A percentile compares a stretch with the other conserved stretches of the same genome.
Conservation (phyloP, 2,113 vertebrate genomes). For the Tricholaema leucomelas region DNA sequence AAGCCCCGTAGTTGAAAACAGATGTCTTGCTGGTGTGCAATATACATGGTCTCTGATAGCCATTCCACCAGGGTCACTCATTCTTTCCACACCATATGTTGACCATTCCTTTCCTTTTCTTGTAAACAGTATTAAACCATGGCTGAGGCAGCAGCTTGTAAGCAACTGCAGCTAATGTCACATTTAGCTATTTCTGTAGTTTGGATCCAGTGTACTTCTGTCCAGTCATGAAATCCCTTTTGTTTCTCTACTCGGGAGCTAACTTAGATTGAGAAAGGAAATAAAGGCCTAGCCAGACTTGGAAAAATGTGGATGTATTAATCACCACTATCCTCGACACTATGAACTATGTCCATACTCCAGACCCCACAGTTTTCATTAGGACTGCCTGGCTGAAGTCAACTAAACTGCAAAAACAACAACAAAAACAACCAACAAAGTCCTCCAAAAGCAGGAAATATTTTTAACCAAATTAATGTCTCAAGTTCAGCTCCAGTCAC, state of each 20-base stretch:
- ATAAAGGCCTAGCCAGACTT: neutral
- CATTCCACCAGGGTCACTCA: slow-evolving; percentile 31
- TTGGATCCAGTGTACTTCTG: neutral
- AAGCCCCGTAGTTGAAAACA: slow-evolving; percentile 35
- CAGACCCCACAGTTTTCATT: neutral
- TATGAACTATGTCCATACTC: neutral
- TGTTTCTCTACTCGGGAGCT: neutral
- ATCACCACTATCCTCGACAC: neutral
- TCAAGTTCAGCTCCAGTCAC: neutral
- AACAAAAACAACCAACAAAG: neutral
- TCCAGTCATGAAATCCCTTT: neutral
- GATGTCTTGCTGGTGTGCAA: slow-evolving; percentile 1
- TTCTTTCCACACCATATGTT: slow-evolving; percentile 54
- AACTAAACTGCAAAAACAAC: neutral
- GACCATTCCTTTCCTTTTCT: slow-evolving; percentile 48
- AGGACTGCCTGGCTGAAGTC: neutral
- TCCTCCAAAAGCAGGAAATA: neutral
- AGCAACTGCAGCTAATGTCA: neutral
- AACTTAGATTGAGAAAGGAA: neutral
- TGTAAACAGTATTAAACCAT: slow-evolving; percentile 33
- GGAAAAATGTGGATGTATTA: neutral
- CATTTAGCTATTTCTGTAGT: neutral
- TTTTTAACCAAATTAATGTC: neutral
- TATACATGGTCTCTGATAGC: slow-evolving; percentile 15
- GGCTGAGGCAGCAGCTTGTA: neutral